These are phyloP conservation scores for Prionailurus bengalensis DNA, from an alignment of 2,113 vertebrate genomes.

Conservation along the genomic window DNA sequence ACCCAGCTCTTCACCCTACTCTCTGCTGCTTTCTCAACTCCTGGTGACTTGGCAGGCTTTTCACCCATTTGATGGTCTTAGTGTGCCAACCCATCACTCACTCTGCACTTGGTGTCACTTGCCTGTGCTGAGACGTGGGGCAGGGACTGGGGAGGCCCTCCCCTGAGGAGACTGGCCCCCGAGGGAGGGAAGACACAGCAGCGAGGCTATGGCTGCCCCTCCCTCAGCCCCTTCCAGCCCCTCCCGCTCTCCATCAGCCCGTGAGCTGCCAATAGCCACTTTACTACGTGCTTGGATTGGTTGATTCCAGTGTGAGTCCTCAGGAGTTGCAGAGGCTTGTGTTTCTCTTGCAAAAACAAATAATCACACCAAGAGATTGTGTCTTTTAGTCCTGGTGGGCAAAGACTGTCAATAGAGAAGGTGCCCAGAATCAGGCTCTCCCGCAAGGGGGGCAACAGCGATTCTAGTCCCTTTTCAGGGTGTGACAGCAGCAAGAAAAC, in stretches of 20 bases:
- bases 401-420: slow-evolving; percentile 30
- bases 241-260: not conserved
- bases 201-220: not conserved
- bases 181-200: not conserved
- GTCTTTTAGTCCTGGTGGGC: slow-evolving; percentile 40
- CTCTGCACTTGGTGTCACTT: not conserved
- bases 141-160: not conserved
- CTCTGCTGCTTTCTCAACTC: not conserved
- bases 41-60: not conserved
- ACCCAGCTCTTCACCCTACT: not conserved
- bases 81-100: not conserved
- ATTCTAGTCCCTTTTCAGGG: not conserved
- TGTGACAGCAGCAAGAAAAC: not conserved
- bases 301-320: not conserved
- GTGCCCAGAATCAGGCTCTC: not conserved
- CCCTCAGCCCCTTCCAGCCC: not conserved
- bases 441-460: not conserved
- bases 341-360: slow-evolving; percentile 74
- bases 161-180: accelerated
- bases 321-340: slow-evolving; percentile 10
- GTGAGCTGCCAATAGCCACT: not conserved
- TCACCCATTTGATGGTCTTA: not conserved
- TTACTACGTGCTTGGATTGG: slow-evolving; percentile 58
- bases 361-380: slow-evolving; percentile 38
- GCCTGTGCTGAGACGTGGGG: not conserved